Evolutionary conservation across 2,113 vertebrate genomes (phyloP).

Genomic region (Podarcis cretensis): DNA sequence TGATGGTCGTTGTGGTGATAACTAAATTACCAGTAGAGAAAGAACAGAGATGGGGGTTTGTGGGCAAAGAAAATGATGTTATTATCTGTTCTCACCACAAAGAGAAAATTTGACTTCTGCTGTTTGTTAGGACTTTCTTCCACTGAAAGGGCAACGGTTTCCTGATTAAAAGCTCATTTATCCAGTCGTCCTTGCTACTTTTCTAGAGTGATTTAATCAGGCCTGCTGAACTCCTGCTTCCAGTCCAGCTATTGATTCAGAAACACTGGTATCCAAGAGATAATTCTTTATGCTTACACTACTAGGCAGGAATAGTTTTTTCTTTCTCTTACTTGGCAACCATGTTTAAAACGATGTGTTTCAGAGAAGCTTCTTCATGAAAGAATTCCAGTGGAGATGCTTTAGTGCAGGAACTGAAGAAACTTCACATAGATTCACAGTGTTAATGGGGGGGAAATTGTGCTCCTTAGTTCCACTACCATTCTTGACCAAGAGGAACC

Average conservation of each 20-base stretch:
- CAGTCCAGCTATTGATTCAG: not conserved
- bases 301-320: not conserved
- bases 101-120: not conserved
- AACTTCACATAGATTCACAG: not conserved
- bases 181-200: not conserved
- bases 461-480: not conserved
- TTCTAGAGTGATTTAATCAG: not conserved
- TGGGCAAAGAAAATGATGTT: not conserved
- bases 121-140: not conserved
- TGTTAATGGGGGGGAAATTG: not conserved
- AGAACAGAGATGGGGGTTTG: not conserved
- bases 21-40: not conserved
- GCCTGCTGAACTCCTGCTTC: not conserved
- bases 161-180: not conserved
- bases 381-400: not conserved
- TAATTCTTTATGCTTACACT: not conserved
- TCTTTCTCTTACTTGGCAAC: too few relatives aligned
- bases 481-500: too few relatives aligned
- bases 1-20: not conserved
- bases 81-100: not conserved
- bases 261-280: not conserved
- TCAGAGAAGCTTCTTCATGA: too few relatives aligned
- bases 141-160: not conserved
- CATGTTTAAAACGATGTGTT: not conserved
- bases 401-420: not conserved